phyloP scores from a whole-genome alignment of 2,888 invertebrate genomes.

The Eristalis tenax region DNA sequence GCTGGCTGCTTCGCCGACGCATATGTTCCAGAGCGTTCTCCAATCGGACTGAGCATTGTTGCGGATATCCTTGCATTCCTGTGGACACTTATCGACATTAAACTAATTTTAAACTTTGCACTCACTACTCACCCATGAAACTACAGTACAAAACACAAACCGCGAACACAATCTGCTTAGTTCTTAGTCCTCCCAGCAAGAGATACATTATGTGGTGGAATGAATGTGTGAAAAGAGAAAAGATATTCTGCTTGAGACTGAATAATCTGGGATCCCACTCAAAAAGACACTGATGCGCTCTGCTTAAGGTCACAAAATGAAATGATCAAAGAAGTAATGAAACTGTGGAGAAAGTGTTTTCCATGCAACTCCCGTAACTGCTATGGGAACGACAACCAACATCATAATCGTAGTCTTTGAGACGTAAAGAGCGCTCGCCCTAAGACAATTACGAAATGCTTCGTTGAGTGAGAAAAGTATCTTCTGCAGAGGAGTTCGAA shows the following conservation, averaged over 20 bases:
- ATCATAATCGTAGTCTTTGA: constrained; percentile 67
- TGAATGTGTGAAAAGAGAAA: constrained; percentile 26
- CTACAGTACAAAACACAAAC: constrained; percentile 24
- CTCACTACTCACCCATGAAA: constrained; percentile 40
- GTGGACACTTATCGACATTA: background rate
- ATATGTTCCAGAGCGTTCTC: constrained; percentile 87
- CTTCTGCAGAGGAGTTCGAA: constrained; percentile 16
- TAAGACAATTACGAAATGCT: constrained; percentile 72
- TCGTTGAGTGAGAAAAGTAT: constrained; percentile 68
- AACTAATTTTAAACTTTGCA: background rate
- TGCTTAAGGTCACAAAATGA: constrained; percentile 69
- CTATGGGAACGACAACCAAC: constrained; percentile 57
- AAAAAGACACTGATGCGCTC: constrained; percentile 65
- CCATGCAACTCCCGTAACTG: constrained; percentile 60
- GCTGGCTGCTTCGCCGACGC: constrained; percentile 78
- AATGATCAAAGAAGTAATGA: constrained; percentile 67
- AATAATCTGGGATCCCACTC: background rate
- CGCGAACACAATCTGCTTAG: constrained; percentile 1
- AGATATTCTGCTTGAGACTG: constrained; percentile 6
- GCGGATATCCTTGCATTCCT: constrained; percentile 72
- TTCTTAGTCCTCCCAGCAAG: constrained; percentile 32
- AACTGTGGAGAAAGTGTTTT: constrained; percentile 71
- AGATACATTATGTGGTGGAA: constrained; percentile 37
- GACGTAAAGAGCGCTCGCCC: constrained; percentile 66
- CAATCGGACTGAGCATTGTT: constrained; percentile 85